Conservation (phyloP, 1,140 invertebrate genomes). For the Kradibia gibbosae region DNA sequence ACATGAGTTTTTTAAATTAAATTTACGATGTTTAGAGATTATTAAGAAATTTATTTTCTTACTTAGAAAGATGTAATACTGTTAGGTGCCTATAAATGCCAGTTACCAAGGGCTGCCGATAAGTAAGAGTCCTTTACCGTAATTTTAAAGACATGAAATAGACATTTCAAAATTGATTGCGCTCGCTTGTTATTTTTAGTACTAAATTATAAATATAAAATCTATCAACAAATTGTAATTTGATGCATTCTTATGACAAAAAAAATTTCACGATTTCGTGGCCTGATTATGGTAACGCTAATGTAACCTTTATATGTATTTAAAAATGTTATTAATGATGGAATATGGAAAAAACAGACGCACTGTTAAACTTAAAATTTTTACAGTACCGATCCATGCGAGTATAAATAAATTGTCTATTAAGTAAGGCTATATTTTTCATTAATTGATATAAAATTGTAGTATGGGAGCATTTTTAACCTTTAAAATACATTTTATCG, state of each 20-base stretch:
- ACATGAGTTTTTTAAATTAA: constrained; percentile 17
- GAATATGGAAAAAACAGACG: too few relatives aligned
- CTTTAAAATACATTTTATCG: neutral
- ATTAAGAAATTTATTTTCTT: constrained; percentile 38
- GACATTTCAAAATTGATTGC: constrained; percentile 31
- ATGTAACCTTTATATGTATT: too few relatives aligned
- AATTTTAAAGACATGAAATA: constrained; percentile 37
- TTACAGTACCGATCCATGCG: too few relatives aligned
- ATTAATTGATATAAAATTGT: too few relatives aligned
- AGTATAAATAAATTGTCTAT: too few relatives aligned
- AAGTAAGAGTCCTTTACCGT: constrained; percentile 47
- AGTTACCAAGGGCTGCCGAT: constrained; percentile 50
- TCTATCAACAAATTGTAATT: neutral
- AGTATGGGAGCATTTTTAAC: too few relatives aligned
- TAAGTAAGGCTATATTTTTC: too few relatives aligned
- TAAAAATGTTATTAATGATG: too few relatives aligned
- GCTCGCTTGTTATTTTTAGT: constrained; percentile 23
- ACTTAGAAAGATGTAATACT: constrained; percentile 31
- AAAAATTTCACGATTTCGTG: neutral
- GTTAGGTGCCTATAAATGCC: constrained; percentile 49
- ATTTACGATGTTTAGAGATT: constrained; percentile 31
- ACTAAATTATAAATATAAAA: neutral
- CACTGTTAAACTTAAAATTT: too few relatives aligned
- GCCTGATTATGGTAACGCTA: too few relatives aligned
- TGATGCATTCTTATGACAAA: neutral